Evolutionary conservation across 2,888 invertebrate genomes (phyloP).

Genomic region (Meteorus colon): DNA sequence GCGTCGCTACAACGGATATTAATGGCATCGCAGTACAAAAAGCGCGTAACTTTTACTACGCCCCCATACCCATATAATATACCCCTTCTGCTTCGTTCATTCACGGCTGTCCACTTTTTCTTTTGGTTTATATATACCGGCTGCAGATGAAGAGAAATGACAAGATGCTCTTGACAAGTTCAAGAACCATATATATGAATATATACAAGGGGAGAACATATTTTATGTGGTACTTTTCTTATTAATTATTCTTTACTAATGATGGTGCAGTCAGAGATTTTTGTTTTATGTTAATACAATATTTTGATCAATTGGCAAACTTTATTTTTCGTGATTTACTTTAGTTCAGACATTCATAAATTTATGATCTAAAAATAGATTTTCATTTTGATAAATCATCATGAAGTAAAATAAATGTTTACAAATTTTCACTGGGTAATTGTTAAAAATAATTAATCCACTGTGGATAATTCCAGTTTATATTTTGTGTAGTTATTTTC

Average conservation of each 20-base stretch:
- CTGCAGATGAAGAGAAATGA: conserved; percentile 73
- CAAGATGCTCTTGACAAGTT: conserved; percentile 52
- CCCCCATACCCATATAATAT: conserved; percentile 35
- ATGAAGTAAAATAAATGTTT: too few relatives aligned
- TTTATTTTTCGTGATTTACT: too few relatives aligned
- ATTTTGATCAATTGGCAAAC: too few relatives aligned
- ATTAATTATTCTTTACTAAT: not conserved
- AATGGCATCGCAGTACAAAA: conserved; percentile 69
- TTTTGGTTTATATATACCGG: conserved; percentile 49
- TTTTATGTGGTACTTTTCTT: not conserved
- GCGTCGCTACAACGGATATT: conserved; percentile 73
- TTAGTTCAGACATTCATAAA: too few relatives aligned
- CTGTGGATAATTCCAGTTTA: too few relatives aligned
- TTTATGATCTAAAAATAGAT: too few relatives aligned
- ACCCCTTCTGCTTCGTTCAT: conserved; percentile 50
- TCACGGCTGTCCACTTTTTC: conserved; percentile 59
- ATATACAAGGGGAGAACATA: conserved; percentile 2
- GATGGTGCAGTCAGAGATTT: too few relatives aligned
- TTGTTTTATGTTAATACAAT: too few relatives aligned
- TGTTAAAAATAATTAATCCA: too few relatives aligned
- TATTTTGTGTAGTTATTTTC: too few relatives aligned
- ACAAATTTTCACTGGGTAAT: too few relatives aligned
- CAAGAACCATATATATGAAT: conserved; percentile 32
- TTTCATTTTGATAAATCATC: too few relatives aligned
- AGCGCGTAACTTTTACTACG: conserved; percentile 65